Conservation (phyloP, 2,888 invertebrate genomes). For the Melipona beecheii region DNA sequence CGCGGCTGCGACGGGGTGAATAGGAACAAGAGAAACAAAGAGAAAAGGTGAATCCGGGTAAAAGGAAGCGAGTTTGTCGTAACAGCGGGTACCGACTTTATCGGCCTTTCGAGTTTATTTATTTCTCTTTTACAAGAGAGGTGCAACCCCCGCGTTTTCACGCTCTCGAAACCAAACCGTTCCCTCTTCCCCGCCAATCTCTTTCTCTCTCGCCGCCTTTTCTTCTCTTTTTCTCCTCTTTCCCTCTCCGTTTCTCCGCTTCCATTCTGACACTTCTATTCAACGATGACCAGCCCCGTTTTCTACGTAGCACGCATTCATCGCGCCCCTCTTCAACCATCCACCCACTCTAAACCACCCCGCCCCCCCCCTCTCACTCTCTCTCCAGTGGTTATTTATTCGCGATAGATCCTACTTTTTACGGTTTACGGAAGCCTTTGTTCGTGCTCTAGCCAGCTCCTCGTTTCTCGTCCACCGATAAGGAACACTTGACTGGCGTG, state of each 20-base stretch:
- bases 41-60: conserved; percentile 54
- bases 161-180: conserved; percentile 61
- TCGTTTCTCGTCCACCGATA: conserved; percentile 42
- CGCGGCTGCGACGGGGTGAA: not conserved
- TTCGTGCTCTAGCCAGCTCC: conserved; percentile 26
- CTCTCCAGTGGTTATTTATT: conserved; percentile 72
- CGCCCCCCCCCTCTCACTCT: conserved; percentile 5
- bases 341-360: conserved; percentile 23
- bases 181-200: conserved; percentile 17
- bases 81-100: conserved; percentile 71
- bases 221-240: not conserved
- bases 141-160: conserved; percentile 69
- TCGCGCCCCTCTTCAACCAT: conserved; percentile 49
- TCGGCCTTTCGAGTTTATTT: conserved; percentile 72
- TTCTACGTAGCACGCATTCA: conserved; percentile 65
- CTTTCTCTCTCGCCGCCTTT: not conserved
- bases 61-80: conserved; percentile 67
- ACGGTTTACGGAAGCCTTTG: conserved; percentile 54
- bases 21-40: conserved; percentile 33
- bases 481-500: conserved; percentile 28
- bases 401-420: conserved; percentile 69
- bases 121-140: conserved; percentile 71
- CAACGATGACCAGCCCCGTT: conserved; percentile 52
- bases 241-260: not conserved
- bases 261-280: conserved; percentile 62